Evolutionary conservation across 2,797 vertebrate species (phyloP), one percentile per base, ranked within the genome.

Genomic region (Dermochelys coriacea): DNA sequence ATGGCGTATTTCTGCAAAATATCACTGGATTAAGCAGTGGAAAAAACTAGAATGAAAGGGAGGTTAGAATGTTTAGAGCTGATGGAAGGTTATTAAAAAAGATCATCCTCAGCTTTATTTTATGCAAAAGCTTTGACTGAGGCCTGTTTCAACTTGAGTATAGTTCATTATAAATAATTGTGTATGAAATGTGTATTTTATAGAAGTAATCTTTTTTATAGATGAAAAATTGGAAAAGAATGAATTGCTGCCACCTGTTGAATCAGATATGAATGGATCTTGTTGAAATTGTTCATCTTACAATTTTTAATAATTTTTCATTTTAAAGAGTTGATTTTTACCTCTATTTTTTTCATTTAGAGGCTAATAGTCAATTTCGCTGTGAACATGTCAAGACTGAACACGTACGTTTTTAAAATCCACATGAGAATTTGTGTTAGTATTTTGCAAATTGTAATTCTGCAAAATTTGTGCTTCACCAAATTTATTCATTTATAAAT

Each of bases 341-440:
- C 41, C 49, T 85, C 18, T 94, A 87, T 93, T 75, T 85, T 80
- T 1, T 10, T 85, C 37, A 25, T 93, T 94, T 84, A 98, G 98
- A 86, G 92, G 91, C 0, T 54, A 96, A 50, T 74, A 93, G 86
- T 37, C 89, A 94, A 25, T 25, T 87, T 19, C 51, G 34, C 68
- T 97, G 96, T 80, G 89, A 97, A 94, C 95, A 84, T 2, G 97
- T 97, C 95, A 96, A 85, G 78, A 90, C 77, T 31, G 96, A 84
- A 87, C 95, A 96, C 14, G 97, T 98, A 97, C 3, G 96, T 97
- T 92, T 83, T 34, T n/a, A 51, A 80, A 82, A 77, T 86, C 6
- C 34, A 84, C 45, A 82, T 5, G 29, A 16, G 1, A 2, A 0
- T 54, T 93, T 82, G 49, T 87, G 64, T 34, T 29, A 93, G 85